These are phyloP conservation scores for Thecocarcelia acutangulata DNA, from an alignment of 2,888 invertebrate genomes.

Conservation along the genomic window DNA sequence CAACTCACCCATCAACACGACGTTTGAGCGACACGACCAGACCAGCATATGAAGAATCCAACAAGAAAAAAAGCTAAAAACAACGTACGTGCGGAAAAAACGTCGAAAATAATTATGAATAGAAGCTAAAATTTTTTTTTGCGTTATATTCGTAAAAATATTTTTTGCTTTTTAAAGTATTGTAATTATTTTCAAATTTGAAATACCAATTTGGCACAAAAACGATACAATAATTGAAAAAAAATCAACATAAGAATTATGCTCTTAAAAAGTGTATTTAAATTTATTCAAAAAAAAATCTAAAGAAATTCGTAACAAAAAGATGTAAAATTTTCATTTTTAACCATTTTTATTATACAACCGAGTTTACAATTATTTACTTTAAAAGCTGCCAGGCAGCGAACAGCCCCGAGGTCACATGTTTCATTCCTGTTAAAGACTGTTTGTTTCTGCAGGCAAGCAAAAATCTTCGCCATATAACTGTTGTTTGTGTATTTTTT, in stretches of 20 bases:
- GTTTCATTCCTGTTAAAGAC: too few relatives aligned
- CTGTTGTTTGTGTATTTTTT: too few relatives aligned
- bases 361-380: too few relatives aligned
- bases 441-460: too few relatives aligned
- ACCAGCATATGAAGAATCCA: conserved; percentile 15
- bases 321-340: too few relatives aligned
- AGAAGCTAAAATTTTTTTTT: conserved; percentile 53
- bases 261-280: too few relatives aligned
- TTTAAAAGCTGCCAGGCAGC: too few relatives aligned
- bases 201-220: conserved; percentile 38
- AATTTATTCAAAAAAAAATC: too few relatives aligned
- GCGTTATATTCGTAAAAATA: background rate
- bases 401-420: too few relatives aligned
- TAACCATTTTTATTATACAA: too few relatives aligned
- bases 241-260: background rate
- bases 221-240: background rate
- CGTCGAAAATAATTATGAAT: conserved; percentile 64
- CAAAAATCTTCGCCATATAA: too few relatives aligned
- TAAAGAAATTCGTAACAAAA: too few relatives aligned
- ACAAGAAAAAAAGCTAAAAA: conserved; percentile 8
- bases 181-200: conserved; percentile 51
- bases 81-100: conserved; percentile 35
- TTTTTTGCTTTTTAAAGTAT: conserved; percentile 9
- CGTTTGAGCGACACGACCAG: conserved; percentile 20
- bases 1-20: conserved; percentile 26